Conservation (phyloP, 2,113 vertebrate species). For the Sorex araneus region DNA sequence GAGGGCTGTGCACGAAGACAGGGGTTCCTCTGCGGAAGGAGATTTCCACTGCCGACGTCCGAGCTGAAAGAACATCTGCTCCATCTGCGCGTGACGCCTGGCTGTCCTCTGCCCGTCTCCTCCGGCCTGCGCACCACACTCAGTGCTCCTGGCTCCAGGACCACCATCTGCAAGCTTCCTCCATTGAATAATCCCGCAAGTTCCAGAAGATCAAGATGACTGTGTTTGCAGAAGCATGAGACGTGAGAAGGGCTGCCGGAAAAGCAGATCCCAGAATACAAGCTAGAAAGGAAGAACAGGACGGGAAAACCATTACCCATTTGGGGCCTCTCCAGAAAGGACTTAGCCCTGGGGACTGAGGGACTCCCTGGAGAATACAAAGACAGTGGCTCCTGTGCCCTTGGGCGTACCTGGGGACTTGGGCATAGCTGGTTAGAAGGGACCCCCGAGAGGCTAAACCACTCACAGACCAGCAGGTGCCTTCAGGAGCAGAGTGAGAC, state of each 20-base stretch:
- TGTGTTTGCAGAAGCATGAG: neutral
- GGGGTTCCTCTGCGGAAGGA: too few species aligned
- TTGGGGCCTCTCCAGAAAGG: neutral
- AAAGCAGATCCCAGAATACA: too few species aligned
- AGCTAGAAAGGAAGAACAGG: too few species aligned
- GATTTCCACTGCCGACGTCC: too few species aligned
- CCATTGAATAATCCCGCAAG: neutral
- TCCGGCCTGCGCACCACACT: neutral
- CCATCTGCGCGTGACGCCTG: neutral
- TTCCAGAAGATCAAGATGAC: neutral
- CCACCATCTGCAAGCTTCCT: neutral
- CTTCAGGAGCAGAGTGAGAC: neutral
- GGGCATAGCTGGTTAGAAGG: neutral
- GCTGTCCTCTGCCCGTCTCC: neutral
- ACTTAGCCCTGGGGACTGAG: neutral
- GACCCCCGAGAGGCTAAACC: neutral
- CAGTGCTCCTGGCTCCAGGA: neutral
- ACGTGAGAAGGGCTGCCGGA: too few species aligned
- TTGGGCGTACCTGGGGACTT: accelerated
- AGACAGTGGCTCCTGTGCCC: accelerated
- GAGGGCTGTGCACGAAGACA: too few species aligned
- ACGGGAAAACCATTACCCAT: accelerated
- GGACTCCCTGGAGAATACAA: accelerated
- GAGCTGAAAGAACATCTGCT: neutral
- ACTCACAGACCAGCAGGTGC: too few species aligned